Percentiles rank a stretch among this genome's conserved stretches.
phyloP scores from a whole-genome alignment of 2,797 vertebrate species.

The Rhynchotus rufescens region DNA sequence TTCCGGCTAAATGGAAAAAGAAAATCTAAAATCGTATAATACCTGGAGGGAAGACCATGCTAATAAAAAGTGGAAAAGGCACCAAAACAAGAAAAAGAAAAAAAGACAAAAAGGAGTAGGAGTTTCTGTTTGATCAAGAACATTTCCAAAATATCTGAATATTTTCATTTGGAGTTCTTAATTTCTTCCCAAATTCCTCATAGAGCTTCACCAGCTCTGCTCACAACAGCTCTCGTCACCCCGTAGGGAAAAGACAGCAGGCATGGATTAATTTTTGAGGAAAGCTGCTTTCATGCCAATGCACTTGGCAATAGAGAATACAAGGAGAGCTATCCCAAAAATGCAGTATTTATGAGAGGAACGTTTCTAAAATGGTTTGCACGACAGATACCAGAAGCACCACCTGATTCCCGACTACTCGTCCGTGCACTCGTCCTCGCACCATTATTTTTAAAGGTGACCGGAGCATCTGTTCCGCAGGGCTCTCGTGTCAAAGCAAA shows the following conservation, averaged over 20 bases:
- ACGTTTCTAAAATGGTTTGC: conserved; percentile 66
- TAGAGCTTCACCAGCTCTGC: not conserved
- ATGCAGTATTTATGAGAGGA: conserved; percentile 68
- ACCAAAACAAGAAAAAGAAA: not conserved
- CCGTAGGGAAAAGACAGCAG: conserved; percentile 58
- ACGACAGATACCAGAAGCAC: conserved; percentile 51
- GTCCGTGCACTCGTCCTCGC: not conserved
- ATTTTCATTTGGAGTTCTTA: not conserved
- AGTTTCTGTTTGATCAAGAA: not conserved
- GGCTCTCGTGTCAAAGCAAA: not conserved
- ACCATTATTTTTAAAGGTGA: conserved; percentile 31
- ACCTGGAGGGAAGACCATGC: not conserved
- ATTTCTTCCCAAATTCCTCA: not conserved
- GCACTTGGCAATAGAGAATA: conserved; percentile 56
- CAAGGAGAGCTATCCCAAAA: conserved; percentile 50
- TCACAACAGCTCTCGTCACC: not conserved
- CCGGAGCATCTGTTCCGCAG: not conserved
- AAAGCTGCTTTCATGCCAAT: conserved; percentile 58
- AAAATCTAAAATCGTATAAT: not conserved
- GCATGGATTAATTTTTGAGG: conserved; percentile 58
- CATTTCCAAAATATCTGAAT: not conserved
- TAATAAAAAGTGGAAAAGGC: not conserved
- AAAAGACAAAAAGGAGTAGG: not conserved
- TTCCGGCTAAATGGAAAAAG: not conserved
- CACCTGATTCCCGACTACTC: conserved; percentile 48